Evolutionary conservation across 1,140 invertebrate species (phyloP), one percentile per base, ranked within the genome.

Genomic region (Piezodorus guildinii): DNA sequence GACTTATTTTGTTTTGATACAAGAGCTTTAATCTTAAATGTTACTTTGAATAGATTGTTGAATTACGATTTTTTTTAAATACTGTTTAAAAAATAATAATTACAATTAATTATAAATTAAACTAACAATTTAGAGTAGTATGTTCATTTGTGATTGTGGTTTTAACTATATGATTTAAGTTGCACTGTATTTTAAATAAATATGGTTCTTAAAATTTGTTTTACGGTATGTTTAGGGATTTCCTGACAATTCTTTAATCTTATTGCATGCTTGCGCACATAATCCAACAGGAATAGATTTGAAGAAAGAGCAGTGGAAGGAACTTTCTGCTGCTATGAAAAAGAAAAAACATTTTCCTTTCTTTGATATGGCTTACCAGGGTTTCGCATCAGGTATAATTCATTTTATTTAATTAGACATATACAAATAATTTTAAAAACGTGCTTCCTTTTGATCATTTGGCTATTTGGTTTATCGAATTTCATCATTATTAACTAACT

Each of bases 341-440:
- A 81, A 86, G 61, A 84, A 77, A 66, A 87, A 95, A 62, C 76
- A 98, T 3, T 96, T 92, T 72, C 92, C 94, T n/a, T 99, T 91
- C 79, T 97, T 99, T 75, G 97, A 99, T 77, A 96, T 97, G 90
- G 97, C 97, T 25, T 99, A 99, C 79, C 97, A 99, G 80, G 96
- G 96, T 16, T 97, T 96, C 79, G 89, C 89, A 16, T 89, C 87
- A 56, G 88, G 80, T 81, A 88, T 87, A 52, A 88, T 79, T 81
- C 75, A 23, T 58, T 58, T 39, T 39, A 1, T 12, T 39, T 39
- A 10, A 17, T 49, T 6, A 10, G 9, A 19, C 6, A 49, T n/a
- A n/a, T n/a, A n/a, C n/a, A n/a, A n/a, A n/a, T n/a, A 19, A 14
- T 17, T 4, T 4, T 30, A 12, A 49, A 49, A 17, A 49, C 46